Evolutionary conservation across 2,888 invertebrate genomes (phyloP), one percentile per base, ranked within the genome.

Genomic region (Branchipolynoe longqiensis): DNA sequence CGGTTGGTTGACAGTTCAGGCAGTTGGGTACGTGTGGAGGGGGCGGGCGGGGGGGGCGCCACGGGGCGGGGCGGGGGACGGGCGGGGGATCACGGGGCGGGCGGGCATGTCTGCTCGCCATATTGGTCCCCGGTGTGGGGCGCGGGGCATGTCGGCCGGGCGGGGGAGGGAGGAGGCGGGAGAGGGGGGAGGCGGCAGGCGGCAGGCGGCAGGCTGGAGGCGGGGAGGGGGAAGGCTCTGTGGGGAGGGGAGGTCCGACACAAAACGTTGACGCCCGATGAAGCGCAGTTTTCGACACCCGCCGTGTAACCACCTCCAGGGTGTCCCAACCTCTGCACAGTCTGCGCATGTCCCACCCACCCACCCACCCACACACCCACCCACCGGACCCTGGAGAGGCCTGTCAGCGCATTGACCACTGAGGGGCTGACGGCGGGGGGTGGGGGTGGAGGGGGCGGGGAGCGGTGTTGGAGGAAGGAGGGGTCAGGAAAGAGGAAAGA

Each of bases 261-360:
- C 22, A 69, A 33, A 69, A 69, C 36, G 69, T 38, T 69, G 69
- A 36, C 69, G 36, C 69, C 69, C 18, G 18, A 69, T 69, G 69
- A 69, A 33, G 69, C 69, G 69, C 25, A 14, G 36, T 38, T 69
- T 69, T 38, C 69, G 69, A 1, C 69, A 38, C 36, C 4, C 38
- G 69, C 38, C 69, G 33, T 69, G 69, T 69, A 69, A 38, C 69
- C 36, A 69, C 38, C 69, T 69, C 36, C 69, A 33, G 69, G 36
- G 33, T 69, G 69, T 69, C 36, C 22, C n/a, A 38, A 69, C 69
- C 69, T 69, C 38, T 38, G 38, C 33, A 69, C 69, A 69, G 33
- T 33, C 4, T 38, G 36, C 18, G 8, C 69, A 38, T 69, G 69
- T 69, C 69, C 36, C 38, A 31, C 69, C 1, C 8, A 33, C 12